phyloP scores from a whole-genome alignment of 1,140 invertebrate genomes.

The Parapsyche elsis region DNA sequence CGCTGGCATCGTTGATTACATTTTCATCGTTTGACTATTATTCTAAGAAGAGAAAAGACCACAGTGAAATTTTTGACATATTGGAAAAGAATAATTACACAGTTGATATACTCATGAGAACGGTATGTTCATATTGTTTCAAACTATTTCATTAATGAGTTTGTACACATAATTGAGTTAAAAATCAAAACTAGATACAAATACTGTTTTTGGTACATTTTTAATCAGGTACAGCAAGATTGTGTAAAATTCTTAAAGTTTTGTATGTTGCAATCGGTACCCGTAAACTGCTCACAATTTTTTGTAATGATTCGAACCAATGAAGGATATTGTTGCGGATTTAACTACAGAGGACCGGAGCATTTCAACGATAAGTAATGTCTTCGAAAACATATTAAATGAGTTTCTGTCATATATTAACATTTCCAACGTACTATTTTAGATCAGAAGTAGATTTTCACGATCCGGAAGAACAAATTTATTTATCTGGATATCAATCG shows the following conservation, averaged over 20 bases:
- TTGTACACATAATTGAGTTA: not conserved
- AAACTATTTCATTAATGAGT: not conserved
- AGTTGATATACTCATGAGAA: constrained; percentile 15
- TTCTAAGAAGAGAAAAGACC: not conserved
- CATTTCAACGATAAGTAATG: not conserved
- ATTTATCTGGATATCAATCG: constrained; percentile 16
- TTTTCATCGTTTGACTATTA: constrained; percentile 19
- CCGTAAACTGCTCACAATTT: constrained; percentile 32
- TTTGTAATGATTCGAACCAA: constrained; percentile 40
- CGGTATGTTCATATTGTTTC: constrained; percentile 25
- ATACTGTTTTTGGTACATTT: not conserved
- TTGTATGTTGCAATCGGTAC: constrained; percentile 20
- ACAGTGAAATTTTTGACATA: constrained; percentile 26
- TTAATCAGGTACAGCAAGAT: constrained; percentile 17
- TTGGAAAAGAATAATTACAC: not conserved
- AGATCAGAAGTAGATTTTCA: not conserved
- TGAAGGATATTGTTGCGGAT: constrained; percentile 51
- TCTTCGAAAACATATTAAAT: too few relatives aligned
- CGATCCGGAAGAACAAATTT: constrained; percentile 16
- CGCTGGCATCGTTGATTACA: constrained; percentile 8
- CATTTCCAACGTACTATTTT: too few relatives aligned
- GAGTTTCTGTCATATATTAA: too few relatives aligned
- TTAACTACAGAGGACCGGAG: constrained; percentile 42
- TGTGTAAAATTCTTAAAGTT: constrained; percentile 35
- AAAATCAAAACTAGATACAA: not conserved